Evolutionary conservation across 1,140 invertebrate genomes (phyloP).

Genomic region (Pissodes strobi): DNA sequence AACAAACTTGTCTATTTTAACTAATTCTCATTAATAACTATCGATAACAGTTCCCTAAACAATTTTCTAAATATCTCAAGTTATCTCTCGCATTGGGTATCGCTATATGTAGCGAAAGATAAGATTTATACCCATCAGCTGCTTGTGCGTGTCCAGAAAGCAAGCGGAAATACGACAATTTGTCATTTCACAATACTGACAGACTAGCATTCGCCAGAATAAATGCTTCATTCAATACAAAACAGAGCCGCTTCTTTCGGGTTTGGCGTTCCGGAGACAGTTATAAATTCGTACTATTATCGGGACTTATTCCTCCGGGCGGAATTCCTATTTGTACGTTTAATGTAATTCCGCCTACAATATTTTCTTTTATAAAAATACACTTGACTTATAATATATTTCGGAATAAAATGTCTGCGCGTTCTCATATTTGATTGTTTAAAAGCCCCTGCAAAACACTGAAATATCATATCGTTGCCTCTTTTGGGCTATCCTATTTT

Average conservation of each 20-base stretch:
- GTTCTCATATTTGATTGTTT: no score
- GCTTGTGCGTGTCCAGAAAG: slow-evolving; percentile 22
- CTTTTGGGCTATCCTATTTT: no score
- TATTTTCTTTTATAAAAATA: slow-evolving; percentile 4
- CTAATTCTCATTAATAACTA: no score
- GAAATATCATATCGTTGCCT: no score
- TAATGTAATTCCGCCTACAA: slow-evolving; percentile 20
- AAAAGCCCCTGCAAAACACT: no score
- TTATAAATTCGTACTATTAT: slow-evolving; percentile 23
- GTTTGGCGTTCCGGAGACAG: slow-evolving; percentile 19
- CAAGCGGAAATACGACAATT: slow-evolving; percentile 13
- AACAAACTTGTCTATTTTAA: no score
- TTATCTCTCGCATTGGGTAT: no score
- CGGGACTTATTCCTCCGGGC: slow-evolving; percentile 1
- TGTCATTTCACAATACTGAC: slow-evolving; percentile 16
- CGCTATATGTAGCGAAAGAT: background rate
- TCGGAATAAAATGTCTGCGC: no score
- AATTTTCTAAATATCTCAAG: no score
- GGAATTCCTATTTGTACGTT: slow-evolving; percentile 20
- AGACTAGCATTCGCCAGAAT: slow-evolving; percentile 22
- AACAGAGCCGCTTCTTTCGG: slow-evolving; percentile 25
- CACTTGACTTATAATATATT: no score
- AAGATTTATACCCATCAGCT: slow-evolving; percentile 20
- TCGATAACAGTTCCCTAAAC: no score
- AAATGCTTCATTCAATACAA: slow-evolving; percentile 26